Conservation (phyloP, 2,888 invertebrate species). For the Boloria euphrosyne region DNA sequence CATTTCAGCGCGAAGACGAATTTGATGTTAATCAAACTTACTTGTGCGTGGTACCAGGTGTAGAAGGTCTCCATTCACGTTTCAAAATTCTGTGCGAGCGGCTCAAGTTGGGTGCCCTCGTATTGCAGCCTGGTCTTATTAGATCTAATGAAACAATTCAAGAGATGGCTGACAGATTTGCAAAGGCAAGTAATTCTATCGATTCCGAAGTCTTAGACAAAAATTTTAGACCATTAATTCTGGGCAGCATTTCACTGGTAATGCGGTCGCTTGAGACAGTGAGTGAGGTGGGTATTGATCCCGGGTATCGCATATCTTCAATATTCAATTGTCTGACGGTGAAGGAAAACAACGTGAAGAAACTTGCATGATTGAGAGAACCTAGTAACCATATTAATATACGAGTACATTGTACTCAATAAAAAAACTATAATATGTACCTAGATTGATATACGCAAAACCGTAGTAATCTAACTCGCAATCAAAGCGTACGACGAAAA, state of each 20-base stretch:
- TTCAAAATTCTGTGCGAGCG: constrained; percentile 53
- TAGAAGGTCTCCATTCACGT: constrained; percentile 54
- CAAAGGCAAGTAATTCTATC: constrained; percentile 44
- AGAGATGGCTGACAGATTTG: constrained; percentile 51
- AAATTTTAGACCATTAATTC: neutral
- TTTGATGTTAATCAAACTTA: constrained; percentile 48
- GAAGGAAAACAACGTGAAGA: too few relatives aligned
- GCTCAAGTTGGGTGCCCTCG: constrained; percentile 54
- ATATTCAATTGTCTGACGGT: too few relatives aligned
- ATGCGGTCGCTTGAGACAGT: too few relatives aligned
- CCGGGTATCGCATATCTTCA: too few relatives aligned
- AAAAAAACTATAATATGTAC: too few relatives aligned
- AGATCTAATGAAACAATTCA: constrained; percentile 48
- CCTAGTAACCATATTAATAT: too few relatives aligned
- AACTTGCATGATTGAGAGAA: too few relatives aligned
- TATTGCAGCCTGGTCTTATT: constrained; percentile 55
- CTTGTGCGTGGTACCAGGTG: constrained; percentile 57
- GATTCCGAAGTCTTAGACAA: neutral
- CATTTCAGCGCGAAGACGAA: constrained; percentile 52
- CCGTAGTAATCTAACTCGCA: too few relatives aligned
- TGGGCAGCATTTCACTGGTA: neutral
- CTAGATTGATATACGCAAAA: too few relatives aligned
- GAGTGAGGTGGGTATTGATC: too few relatives aligned
- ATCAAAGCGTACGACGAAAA: too few relatives aligned
- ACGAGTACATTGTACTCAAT: too few relatives aligned